Conservation (phyloP, 2,797 vertebrate species). For the Sylvia borin region DNA sequence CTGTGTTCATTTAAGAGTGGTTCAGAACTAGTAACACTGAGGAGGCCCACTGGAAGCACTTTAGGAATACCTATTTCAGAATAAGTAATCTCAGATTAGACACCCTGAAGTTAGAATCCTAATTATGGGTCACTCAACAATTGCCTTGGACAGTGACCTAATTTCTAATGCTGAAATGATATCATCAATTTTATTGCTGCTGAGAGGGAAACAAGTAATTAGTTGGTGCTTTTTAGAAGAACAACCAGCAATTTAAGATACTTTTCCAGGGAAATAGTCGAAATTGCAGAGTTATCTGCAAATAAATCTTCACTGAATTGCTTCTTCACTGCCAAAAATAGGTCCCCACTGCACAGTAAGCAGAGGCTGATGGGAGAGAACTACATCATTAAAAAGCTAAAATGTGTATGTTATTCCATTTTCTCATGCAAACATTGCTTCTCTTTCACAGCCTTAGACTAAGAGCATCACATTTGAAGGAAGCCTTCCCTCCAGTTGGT, state of each 20-base stretch:
- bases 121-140: not conserved
- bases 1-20: not conserved
- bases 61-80: not conserved
- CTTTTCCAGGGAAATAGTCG: not conserved
- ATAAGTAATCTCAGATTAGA: not conserved
- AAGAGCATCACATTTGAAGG: not conserved
- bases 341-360: not conserved
- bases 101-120: not conserved
- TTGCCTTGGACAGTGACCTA: not conserved
- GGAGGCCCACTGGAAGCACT: not conserved
- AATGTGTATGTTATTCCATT: not conserved
- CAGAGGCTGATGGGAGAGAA: not conserved
- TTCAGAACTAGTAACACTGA: not conserved
- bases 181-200: not conserved
- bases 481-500: not conserved
- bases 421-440: not conserved
- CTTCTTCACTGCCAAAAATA: not conserved
- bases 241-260: not conserved
- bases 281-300: not conserved
- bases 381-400: not conserved
- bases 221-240: not conserved
- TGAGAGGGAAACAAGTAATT: not conserved
- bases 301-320: not conserved
- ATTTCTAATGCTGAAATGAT: not conserved
- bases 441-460: not conserved